Base-by-base conservation (phyloP, 2,113 vertebrate species). In the Podiceps cristatus region DNA sequence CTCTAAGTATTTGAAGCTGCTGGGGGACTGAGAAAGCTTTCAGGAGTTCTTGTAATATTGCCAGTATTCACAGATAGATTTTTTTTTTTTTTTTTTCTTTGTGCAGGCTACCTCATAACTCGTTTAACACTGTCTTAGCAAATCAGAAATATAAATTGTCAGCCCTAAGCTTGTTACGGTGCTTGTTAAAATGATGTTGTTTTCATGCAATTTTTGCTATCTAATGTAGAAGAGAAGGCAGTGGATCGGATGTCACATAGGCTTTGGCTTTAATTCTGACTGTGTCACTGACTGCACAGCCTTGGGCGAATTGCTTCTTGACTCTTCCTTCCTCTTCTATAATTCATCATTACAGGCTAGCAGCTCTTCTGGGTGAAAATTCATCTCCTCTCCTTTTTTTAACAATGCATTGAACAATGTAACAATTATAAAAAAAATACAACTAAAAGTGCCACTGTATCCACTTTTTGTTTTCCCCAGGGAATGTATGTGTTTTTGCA, bases 401-500 rank as follows among this genome's bases (percentile, higher is more conserved):
- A 18, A 18, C 42, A 77, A 20, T 27, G 31, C 47, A 31, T 52
- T 63, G 73, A 88, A 58, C 16, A 73, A 44, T 29, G 35, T 77
- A 64, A 45, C 15, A 63, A 2, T 59, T 74, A 23, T 25, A 20
- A 55, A 3, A 82, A 9, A n/a, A 33, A 9, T 20, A 62, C 8
- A 55, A 29, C 23, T 93, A 56, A 82, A 88, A 86, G 72, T 91
- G 27, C 67, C 24, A 79, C 60, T 90, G 13, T 83, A 55, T 85
- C 56, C 44, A 18, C 60, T 94, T 80, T 44, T 93, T 95, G 20
- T 97, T 75, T 91, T 97, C 93, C 93, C 35, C 84, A 99, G 99
- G 99, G 99, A 79, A 99, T 99, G 99, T 99, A 99, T 95, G 99
- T 99, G 49, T 99, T 99, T 96, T 99, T 99, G 98, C 99, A 99